Conservation (phyloP, 2,113 vertebrate genomes). For the Panthera uncia region DNA sequence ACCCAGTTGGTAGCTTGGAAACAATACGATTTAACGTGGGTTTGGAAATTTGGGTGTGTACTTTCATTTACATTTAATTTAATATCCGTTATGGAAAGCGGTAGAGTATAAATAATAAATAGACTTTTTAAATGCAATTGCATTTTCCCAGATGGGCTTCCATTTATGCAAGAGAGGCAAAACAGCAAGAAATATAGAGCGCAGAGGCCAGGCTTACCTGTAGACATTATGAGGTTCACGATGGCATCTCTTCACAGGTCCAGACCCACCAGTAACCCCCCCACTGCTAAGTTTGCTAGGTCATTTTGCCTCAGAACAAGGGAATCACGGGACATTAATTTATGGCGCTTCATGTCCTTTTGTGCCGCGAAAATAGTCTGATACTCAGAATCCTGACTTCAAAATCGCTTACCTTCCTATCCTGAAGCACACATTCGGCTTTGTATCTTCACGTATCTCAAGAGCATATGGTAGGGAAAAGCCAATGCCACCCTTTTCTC, state of each 20-base stretch:
- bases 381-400: background rate
- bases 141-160: background rate
- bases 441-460: background rate
- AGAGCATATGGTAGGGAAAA: background rate
- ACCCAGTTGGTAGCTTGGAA: background rate
- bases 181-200: background rate
- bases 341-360: background rate
- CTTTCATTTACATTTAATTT: background rate
- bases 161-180: background rate
- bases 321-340: background rate
- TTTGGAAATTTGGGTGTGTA: background rate
- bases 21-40: background rate
- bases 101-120: background rate
- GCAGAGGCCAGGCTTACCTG: background rate
- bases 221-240: accelerated
- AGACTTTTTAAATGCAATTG: background rate
- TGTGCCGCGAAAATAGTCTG: background rate
- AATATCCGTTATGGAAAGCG: background rate
- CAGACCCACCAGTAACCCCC: background rate
- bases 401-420: background rate
- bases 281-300: background rate
- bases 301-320: background rate
- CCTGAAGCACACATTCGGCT: background rate
- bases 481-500: background rate
- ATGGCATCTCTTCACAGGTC: accelerated